Base-by-base conservation (phyloP, 2,113 vertebrate species). In the Rhineura floridana region DNA sequence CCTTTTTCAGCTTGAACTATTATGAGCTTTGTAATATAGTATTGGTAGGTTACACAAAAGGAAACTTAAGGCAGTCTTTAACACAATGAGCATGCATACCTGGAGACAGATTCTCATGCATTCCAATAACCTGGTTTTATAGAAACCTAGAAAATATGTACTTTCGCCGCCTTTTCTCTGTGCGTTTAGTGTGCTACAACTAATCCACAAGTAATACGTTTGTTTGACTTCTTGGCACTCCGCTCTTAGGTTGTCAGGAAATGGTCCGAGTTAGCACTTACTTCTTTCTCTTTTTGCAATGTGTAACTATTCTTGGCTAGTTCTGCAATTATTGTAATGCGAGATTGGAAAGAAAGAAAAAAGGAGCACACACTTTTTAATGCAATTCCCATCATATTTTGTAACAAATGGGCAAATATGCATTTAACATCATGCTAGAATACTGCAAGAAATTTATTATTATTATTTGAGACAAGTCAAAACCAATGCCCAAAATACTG, bases 391-490 rank as follows among this genome's bases (percentile, higher is more conserved):
- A 63, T 62, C n/a, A 63, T 39, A 88, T 82, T 82, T 69, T 81
- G n/a, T 42, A 87, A 87, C 7, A 81, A 8, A 70, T 15, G 44
- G 13, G 76, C 44, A 55, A 55, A 70, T 67, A 86, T 6, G 10
- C 19, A 65, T 80, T 62, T 75, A 62, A 80, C 17, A 3, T 59
- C 4, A 21, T 63, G 9, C 17, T 63, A 46, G 42, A 48, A 67
- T 75, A 69, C n/a, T 11, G 5, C 9, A 70, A 48, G 59, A 83
- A 46, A 76, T 46, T 65, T 59, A 88, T 77, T 80, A 86, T 50
- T 19, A 42, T 70, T 67, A 89, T 86, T 52, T 85, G 82, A 78
- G 46, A 0, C 46, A 86, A 50, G 4, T 92, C 63, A 91, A 72
- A 13, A 91, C 1, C 42, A 17, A 50, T 48, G 89, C 87, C 52